Base-by-base conservation (phyloP, 2,888 invertebrate genomes). In the Capitulum mitella region DNA sequence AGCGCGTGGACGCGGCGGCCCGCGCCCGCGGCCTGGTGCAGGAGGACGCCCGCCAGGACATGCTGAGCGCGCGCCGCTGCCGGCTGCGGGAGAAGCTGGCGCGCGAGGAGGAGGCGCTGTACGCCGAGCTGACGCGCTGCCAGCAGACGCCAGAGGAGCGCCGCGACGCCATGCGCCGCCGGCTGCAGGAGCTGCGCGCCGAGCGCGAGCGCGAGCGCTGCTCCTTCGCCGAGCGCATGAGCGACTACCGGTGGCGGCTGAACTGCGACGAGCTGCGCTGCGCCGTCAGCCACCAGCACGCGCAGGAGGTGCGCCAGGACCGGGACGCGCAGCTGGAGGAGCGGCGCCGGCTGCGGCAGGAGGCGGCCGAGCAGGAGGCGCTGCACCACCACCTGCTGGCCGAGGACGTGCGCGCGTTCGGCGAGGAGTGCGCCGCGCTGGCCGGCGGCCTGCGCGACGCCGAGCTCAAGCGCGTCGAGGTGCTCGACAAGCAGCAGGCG, bases 301-400 rank as follows among this genome's bases (percentile, higher is more conserved):
- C 70, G 37, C 70, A 37, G 70, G 70, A 70, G 70, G 70, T 70
- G 70, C 70, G 37, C 70, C 70, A 14, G 6, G 70, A 70, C 37
- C 34, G 70, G 6, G 70, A 70, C 70, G 70, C 34, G 37, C 70
- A 70, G 70, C 70, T 70, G 70, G 37, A 22, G 16, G 34, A 37
- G 37, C 10, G 10, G 29, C 22, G 70, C 37, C 34, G 12, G 37
- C 70, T 70, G 70, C 10, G 22, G 3, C 37, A 16, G 6, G 70
- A 70, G 26, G 70, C 32, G 37, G 29, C 29, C 34, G 22, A 2
- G 32, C 70, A 70, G 70, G 37, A 70, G 70, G 70, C 37, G 22
- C 37, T 70, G 1, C 70, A 70, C 37, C 70, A 70, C 22, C 70
- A 37, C 37, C 6, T 70, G 37, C 10, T 70, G 37, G 8, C 10